Conservation (phyloP, 1,140 invertebrate species). For the Drosophila lini region DNA sequence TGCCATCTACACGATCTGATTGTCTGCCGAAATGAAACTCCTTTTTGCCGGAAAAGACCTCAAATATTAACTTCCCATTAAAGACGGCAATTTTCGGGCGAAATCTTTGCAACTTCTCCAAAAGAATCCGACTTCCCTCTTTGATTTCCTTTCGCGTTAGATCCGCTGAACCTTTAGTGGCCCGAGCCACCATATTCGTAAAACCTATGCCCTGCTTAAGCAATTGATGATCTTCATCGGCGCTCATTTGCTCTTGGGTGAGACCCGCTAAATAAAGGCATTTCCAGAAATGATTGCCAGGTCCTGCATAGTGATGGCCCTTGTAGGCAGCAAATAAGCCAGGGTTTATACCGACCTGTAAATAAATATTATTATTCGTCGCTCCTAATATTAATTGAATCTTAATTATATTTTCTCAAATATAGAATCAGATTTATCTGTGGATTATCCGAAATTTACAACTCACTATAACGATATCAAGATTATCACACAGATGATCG, state of each 20-base stretch:
- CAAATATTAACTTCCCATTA: conserved; percentile 99
- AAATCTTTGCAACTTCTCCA: conserved; percentile 96
- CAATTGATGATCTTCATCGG: conserved; percentile 97
- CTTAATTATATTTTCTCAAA: not conserved
- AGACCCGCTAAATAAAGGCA: conserved; percentile 97
- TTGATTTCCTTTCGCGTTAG: conserved; percentile 98
- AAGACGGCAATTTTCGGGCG: conserved; percentile 98
- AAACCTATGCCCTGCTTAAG: conserved; percentile 98
- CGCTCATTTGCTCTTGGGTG: conserved; percentile 97
- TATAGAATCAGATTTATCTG: not conserved
- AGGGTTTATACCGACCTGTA: conserved; percentile 98
- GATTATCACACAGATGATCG: conserved; percentile 95
- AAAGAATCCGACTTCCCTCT: conserved; percentile 95
- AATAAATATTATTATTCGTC: conserved; percentile 1
- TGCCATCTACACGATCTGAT: conserved; percentile 95
- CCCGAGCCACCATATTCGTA: conserved; percentile 97
- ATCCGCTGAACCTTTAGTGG: conserved; percentile 98
- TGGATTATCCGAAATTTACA: conserved; percentile 84
- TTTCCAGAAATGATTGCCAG: conserved; percentile 99
- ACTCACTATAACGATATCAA: conserved; percentile 99
- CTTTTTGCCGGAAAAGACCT: conserved; percentile 98
- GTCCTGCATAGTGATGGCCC: conserved; percentile 98
- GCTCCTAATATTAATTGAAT: not conserved
- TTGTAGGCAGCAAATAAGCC: conserved; percentile 98
- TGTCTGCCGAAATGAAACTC: conserved; percentile 98